phyloP scores from a whole-genome alignment of 2,113 vertebrate genomes.

The Takifugu bimaculatus region DNA sequence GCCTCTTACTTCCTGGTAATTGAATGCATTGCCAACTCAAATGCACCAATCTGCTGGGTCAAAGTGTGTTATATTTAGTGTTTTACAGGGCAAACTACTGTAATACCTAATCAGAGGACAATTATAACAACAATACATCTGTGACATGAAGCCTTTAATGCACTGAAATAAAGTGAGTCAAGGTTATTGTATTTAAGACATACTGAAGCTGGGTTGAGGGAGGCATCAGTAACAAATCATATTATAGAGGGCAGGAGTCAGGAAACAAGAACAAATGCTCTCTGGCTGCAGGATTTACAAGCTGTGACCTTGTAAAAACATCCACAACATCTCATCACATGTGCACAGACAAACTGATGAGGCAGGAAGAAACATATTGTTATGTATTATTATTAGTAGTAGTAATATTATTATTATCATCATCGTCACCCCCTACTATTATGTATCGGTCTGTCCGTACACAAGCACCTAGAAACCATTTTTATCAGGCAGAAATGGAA shows the following conservation, averaged over 20 bases:
- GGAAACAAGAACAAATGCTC: slow-evolving; percentile 28
- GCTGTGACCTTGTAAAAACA: slow-evolving; percentile 51
- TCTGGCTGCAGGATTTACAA: slow-evolving; percentile 36
- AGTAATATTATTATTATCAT: no score
- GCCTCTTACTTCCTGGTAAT: slow-evolving; percentile 2
- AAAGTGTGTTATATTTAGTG: no score
- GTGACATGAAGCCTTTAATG: no score
- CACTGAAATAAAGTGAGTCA: background rate
- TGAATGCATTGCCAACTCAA: background rate
- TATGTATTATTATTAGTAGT: no score
- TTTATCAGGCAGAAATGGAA: slow-evolving; percentile 62
- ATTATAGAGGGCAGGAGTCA: slow-evolving; percentile 43
- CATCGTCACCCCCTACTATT: slow-evolving; percentile 44
- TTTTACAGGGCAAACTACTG: no score
- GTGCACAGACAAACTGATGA: slow-evolving; percentile 9
- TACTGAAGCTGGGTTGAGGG: background rate
- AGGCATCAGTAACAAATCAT: slow-evolving; percentile 21
- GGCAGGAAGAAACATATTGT: no score
- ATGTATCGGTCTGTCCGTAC: slow-evolving; percentile 39
- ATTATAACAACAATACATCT: no score
- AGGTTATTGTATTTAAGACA: slow-evolving; percentile 13
- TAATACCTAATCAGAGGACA: no score
- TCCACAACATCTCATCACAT: slow-evolving; percentile 28
- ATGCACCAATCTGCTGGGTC: background rate
- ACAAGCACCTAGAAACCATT: slow-evolving; percentile 70